Evolutionary conservation across 37 sponge, comb jelly and placozoan species (phyloP).

Genomic region (Agelas oroides): DNA sequence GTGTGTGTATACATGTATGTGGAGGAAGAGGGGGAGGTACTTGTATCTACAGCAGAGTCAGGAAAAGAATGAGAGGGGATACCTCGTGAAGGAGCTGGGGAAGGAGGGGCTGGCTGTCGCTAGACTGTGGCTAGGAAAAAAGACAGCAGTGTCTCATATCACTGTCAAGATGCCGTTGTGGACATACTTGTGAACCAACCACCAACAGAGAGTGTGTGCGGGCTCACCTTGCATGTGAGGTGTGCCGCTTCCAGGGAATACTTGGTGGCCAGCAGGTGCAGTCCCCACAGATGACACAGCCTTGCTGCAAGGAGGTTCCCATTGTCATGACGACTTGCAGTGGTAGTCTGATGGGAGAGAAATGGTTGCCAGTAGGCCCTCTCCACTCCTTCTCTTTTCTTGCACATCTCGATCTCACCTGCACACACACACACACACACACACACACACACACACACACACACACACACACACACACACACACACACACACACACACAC

Average conservation of each 20-base stretch:
- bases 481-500: conserved; percentile 5
- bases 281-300: conserved; percentile 63
- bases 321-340: conserved; percentile 41
- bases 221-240: conserved; percentile 52
- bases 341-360: conserved; percentile 44
- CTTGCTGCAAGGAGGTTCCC: conserved; percentile 60
- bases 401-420: not conserved
- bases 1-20: too few relatives aligned
- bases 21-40: too few relatives aligned
- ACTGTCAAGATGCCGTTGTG: too few relatives aligned
- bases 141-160: conserved; percentile 1
- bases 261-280: conserved; percentile 48
- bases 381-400: too few relatives aligned
- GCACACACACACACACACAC: too few relatives aligned
- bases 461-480: conserved; percentile 16
- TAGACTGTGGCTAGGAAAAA: not conserved
- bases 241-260: conserved; percentile 59
- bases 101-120: too few relatives aligned
- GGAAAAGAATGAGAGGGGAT: too few relatives aligned
- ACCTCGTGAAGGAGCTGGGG: too few relatives aligned
- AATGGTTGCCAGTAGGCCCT: not conserved
- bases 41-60: too few relatives aligned
- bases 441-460: conserved; percentile 26
- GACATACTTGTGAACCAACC: too few relatives aligned
- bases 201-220: too few relatives aligned